Evolutionary conservation across 2,888 invertebrate species (phyloP).

Genomic region (Cryptocheilus praepositus): DNA sequence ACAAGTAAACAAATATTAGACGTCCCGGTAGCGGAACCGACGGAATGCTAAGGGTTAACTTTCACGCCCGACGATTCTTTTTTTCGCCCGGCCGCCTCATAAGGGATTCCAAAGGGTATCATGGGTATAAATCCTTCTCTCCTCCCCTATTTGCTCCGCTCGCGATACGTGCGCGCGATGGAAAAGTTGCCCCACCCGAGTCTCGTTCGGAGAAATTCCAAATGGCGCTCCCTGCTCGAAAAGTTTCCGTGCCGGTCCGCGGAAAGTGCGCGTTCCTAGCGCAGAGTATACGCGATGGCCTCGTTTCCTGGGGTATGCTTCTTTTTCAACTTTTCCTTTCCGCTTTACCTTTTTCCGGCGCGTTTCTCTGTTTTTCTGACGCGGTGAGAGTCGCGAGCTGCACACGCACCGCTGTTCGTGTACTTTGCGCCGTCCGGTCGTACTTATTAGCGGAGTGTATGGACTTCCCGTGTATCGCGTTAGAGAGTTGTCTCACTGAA

Average conservation of each 20-base stretch:
- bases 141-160: background rate
- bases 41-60: no score
- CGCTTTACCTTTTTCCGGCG: background rate
- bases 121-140: constrained; percentile 27
- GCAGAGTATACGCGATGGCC: constrained; percentile 4
- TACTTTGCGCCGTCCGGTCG: no score
- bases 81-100: no score
- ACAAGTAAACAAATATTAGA: no score
- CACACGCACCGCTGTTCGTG: background rate
- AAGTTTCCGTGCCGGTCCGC: constrained; percentile 1
- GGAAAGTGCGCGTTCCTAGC: constrained; percentile 7
- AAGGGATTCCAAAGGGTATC: constrained; percentile 10
- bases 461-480: no score
- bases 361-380: background rate
- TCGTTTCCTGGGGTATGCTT: background rate
- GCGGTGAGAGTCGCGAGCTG: background rate
- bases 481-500: no score
- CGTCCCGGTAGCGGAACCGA: no score
- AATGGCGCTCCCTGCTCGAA: constrained; percentile 2
- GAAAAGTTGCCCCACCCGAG: constrained; percentile 32
- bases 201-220: constrained; percentile 13
- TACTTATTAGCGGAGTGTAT: no score
- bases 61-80: no score
- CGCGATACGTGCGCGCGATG: constrained; percentile 15
- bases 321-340: constrained; percentile 3